Evolutionary conservation across 2,113 vertebrate genomes (phyloP), one percentile per base, ranked within the genome.

Genomic region (Cariama cristata): DNA sequence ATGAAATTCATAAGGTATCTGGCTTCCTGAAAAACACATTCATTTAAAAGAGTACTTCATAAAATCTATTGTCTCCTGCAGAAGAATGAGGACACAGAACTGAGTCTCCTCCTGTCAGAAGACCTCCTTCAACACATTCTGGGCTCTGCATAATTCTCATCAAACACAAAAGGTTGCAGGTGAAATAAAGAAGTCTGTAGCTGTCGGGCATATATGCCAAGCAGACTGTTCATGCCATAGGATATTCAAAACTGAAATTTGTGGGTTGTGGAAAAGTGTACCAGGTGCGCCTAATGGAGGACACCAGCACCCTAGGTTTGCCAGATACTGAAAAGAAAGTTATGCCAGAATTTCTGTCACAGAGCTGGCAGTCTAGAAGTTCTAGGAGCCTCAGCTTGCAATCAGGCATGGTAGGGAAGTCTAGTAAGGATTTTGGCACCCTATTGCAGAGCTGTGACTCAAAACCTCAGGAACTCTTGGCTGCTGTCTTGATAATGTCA

Each of bases 381-480:
- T 73, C 59, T 74, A 66, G 62, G 67, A 93, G 68, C 14, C 62
- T 68, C 88, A 96, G 58, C 79, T 86, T 96, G 86, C 26, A 72
- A 32, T 52, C 13, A 67, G 81, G 79, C 52, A 64, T 59, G 44
- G 38, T 81, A 67, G 21, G 42, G 84, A 91, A 91, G 77, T 91
- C 86, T 95, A 91, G 76, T 91, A 95, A 82, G 58, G 33, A 87
- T 95, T 93, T 60, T 97, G 95, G 96, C 96, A 96, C 49, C 33
- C 49, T 79, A 1, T 3, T 32, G 77, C 58, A 93, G 89, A 87
- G 21, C 62, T 87, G 84, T 95, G 95, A 97, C 84, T 97, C 91
- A 91, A 53, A 96, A 85, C 62, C 62, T 91, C 62, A 84, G 84
- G 80, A 97, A 85, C 86, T 69, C 58, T 91, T 85, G 66, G 47